Evolutionary conservation across 2,797 vertebrate species (phyloP), one percentile per base, ranked within the genome.

Genomic region (Dipus sagitta): DNA sequence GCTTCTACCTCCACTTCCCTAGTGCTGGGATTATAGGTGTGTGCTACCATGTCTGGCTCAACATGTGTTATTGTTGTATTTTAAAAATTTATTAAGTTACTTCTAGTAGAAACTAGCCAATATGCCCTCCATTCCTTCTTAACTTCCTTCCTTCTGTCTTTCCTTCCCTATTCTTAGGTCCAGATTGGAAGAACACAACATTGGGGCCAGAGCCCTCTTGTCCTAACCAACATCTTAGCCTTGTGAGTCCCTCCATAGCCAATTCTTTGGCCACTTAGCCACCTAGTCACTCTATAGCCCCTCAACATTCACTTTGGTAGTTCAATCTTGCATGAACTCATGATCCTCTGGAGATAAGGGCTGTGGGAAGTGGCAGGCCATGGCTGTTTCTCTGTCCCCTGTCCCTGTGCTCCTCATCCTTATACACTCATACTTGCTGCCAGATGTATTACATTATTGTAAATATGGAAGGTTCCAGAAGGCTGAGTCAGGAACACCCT

Each of bases 41-140:
- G 71, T 17, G 18, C 28, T 23, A 24, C 34, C 26, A 30, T 20
- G 32, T 7, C 34, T 47, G 28, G 70, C 18, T 86, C 28, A 86
- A 54, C 13, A 58, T 28, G 23, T 28, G 23, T 78, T 67, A 77
- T 30, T 85, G 62, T 67, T 81, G 52, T 67, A 72, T 91, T 89
- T 68, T 6, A 71, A 92, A 97, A 58, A 58, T 58, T 14, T 58
- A 58, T 17, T 58, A 58, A 58, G 17, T 58, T 58, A 58, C 13
- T 92, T 94, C 92, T 72, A 86, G 77, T 38, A 75, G 65, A 76
- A 72, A 87, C 28, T 60, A 52, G 26, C 18, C 78, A 62, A n/a
- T 62, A 18, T 65, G 21, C 72, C n/a, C 5, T 20, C 17, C 67
- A 0, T 60, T 3, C 21, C 15, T 52, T 0, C 47, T 12, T 74